Conservation (phyloP, 2,797 vertebrate species). For the Sarcoramphus papa region DNA sequence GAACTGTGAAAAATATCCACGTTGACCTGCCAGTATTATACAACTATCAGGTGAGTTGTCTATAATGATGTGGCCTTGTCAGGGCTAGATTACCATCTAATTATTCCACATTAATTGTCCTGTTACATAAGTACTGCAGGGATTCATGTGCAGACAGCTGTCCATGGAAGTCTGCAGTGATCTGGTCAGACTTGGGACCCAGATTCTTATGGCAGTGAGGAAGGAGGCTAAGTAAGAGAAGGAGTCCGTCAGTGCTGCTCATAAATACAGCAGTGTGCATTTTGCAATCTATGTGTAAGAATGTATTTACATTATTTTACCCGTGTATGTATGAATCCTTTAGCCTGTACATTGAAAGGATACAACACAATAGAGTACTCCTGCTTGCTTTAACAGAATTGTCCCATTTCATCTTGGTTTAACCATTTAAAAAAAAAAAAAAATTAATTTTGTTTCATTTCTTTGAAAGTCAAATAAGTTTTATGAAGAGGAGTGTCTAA, state of each 20-base stretch:
- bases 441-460: background rate
- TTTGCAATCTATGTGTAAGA: background rate
- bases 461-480: background rate
- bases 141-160: background rate
- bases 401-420: background rate
- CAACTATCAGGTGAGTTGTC: conserved; percentile 76
- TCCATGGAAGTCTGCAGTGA: background rate
- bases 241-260: background rate
- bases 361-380: background rate
- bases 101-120: background rate
- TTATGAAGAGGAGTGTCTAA: background rate
- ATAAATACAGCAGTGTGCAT: background rate
- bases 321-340: background rate
- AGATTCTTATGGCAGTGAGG: background rate
- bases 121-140: background rate
- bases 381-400: background rate
- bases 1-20: conserved; percentile 81
- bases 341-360: background rate
- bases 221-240: background rate
- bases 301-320: background rate
- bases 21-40: conserved; percentile 76
- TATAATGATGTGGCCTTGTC: background rate
- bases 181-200: background rate
- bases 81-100: background rate
- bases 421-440: background rate